A percentile compares a stretch with the other conserved stretches of the same genome.
phyloP scores from a whole-genome alignment of 2,888 invertebrate species.

The Cantharis rufa region DNA sequence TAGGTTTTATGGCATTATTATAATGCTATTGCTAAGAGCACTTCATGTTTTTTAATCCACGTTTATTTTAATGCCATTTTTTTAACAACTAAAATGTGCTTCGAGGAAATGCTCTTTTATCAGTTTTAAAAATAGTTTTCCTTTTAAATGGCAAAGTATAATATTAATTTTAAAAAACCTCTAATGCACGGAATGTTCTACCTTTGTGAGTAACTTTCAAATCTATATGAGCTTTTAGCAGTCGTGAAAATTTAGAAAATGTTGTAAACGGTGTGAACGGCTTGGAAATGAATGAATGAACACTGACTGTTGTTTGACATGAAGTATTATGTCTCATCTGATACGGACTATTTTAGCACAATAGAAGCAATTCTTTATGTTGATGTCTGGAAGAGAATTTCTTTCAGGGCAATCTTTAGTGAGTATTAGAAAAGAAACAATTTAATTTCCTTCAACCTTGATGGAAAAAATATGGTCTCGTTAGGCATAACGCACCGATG shows the following conservation, averaged over 20 bases:
- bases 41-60: not conserved
- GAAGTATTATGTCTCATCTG: conserved; percentile 24
- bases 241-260: not conserved
- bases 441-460: not conserved
- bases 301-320: conserved; percentile 24
- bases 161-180: not conserved
- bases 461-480: not conserved
- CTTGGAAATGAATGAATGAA: conserved; percentile 10
- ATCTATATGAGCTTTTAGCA: not conserved
- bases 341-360: conserved; percentile 21
- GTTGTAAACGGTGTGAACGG: not conserved
- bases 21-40: not conserved
- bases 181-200: not conserved
- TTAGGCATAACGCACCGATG: not conserved
- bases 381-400: conserved; percentile 7
- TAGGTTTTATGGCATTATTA: not conserved
- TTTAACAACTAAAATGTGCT: not conserved
- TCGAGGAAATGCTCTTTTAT: not conserved
- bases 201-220: not conserved
- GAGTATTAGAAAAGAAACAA: not conserved
- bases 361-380: conserved; percentile 23
- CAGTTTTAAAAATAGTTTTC: not conserved
- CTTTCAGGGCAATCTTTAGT: conserved; percentile 6
- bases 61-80: not conserved
- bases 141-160: not conserved